Conservation (phyloP, 1,140 invertebrate genomes). For the Scaptomyza montana region DNA sequence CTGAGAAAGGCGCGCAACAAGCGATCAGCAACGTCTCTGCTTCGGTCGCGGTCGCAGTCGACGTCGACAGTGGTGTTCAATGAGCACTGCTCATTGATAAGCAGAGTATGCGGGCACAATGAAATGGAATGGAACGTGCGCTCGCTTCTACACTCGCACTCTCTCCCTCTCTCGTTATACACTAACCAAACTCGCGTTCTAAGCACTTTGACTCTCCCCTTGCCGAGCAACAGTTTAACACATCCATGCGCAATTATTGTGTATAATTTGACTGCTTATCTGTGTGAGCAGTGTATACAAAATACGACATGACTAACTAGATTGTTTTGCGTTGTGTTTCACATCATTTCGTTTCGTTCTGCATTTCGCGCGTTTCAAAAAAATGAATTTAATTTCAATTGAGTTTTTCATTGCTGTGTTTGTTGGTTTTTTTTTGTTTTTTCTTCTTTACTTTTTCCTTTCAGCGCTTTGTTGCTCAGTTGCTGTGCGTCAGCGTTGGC, state of each 20-base stretch:
- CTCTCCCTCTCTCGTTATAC: neutral
- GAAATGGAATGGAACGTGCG: constrained; percentile 38
- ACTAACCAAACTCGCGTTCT: neutral
- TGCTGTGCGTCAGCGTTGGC: constrained; percentile 54
- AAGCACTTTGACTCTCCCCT: neutral
- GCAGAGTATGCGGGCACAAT: constrained; percentile 31
- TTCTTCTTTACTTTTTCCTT: constrained; percentile 45
- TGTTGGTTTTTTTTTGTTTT: constrained; percentile 31
- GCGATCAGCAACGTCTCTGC: constrained; percentile 48
- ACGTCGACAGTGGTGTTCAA: neutral
- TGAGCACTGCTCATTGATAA: constrained; percentile 50
- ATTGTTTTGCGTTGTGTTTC: constrained; percentile 19
- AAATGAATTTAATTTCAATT: constrained; percentile 51
- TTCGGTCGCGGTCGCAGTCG: constrained; percentile 2
- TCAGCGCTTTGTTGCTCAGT: constrained; percentile 42
- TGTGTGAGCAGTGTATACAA: constrained; percentile 18
- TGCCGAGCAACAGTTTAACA: neutral
- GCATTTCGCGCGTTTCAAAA: constrained; percentile 45
- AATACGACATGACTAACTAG: constrained; percentile 16
- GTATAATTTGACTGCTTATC: constrained; percentile 3
- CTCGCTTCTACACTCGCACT: constrained; percentile 10
- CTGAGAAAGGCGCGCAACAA: constrained; percentile 25
- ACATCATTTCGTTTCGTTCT: constrained; percentile 40
- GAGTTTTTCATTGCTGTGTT: constrained; percentile 29
- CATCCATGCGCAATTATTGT: neutral